Evolutionary conservation across 1,140 invertebrate genomes (phyloP), one percentile per base, ranked within the genome.

Genomic region (Sarcophaga peregrina): DNA sequence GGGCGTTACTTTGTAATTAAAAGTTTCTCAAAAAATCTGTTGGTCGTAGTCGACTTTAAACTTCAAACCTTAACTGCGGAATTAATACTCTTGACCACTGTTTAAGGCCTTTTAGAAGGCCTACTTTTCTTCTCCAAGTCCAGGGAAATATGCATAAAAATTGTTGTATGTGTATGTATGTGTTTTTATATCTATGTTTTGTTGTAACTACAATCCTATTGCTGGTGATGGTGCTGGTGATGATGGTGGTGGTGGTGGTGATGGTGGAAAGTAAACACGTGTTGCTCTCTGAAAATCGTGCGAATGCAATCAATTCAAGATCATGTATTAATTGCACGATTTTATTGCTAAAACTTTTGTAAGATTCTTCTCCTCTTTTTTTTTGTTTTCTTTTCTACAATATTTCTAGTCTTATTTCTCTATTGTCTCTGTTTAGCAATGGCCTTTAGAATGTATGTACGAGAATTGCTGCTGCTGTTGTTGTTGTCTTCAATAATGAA

Each of bases 311-410:
- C 83, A 68, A 78, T 78, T 82, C 83, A 68, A 75, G 81, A 84
- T 84, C 83, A 84, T 84, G 83, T 84, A 84, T 84, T 84, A 84
- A 84, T 84, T 84, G 83, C 83, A 84, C 83, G 83, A 84, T 75
- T 82, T 84, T 82, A 82, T 84, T 82, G 82, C 78, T 83, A 37
- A 52, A 78, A 83, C 48, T 46, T 76, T 47, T 58, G 62, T 62
- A 45, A 68, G 62, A 17, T 9, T 68, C 20, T 68, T 58, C 7
- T 58, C n/a, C 7, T 58, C 11, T 58, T 11, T 10, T 10, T 58
- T 58, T 15, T 58, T 37, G 1, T 58, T 13, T 58, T 58, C 52
- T 58, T 58, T 58, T 58, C 15, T 58, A n/a, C n/a, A n/a, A n/a
- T n/a, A n/a, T 58, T 58, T n/a, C 10, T 13, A 58, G 7, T 58